Conservation (phyloP, 2,888 invertebrate species). For the Cryptocheilus praepositus region DNA sequence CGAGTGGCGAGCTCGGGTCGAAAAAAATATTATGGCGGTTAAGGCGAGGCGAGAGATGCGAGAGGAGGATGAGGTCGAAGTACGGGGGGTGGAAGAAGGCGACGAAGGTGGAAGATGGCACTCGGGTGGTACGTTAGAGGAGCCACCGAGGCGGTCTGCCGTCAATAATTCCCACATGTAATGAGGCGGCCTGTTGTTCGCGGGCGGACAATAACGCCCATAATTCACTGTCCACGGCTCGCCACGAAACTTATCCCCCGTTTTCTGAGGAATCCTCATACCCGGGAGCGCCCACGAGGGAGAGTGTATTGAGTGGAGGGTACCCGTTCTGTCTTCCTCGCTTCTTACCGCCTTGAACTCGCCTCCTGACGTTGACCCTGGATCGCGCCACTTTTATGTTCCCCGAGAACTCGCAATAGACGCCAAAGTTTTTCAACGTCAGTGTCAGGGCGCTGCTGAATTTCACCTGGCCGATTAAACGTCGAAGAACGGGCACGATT, state of each 20-base stretch:
- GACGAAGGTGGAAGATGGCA: slow-evolving; percentile 35
- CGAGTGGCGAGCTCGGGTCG: slow-evolving; percentile 15
- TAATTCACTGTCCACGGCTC: slow-evolving; percentile 59
- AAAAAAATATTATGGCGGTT: slow-evolving; percentile 23
- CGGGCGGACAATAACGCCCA: slow-evolving; percentile 66
- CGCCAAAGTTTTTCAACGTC: background rate
- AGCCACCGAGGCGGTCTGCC: slow-evolving; percentile 45
- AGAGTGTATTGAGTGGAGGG: slow-evolving; percentile 22
- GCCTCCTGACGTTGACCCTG: background rate
- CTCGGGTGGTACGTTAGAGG: slow-evolving; percentile 25
- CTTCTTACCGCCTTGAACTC: background rate
- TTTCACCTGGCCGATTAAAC: no score
- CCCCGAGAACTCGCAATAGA: background rate
- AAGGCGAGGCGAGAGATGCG: slow-evolving; percentile 10
- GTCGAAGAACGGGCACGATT: no score
- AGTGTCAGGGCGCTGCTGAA: background rate
- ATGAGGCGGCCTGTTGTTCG: slow-evolving; percentile 65
- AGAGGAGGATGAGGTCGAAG: slow-evolving; percentile 23
- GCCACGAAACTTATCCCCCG: slow-evolving; percentile 51
- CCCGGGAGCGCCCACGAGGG: slow-evolving; percentile 25
- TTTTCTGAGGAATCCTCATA: slow-evolving; percentile 43
- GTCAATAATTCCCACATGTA: slow-evolving; percentile 66
- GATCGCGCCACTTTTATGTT: background rate
- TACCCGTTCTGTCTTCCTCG: background rate
- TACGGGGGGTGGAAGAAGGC: slow-evolving; percentile 23